Percentiles rank a stretch among this genome's conserved stretches.
phyloP scores from a whole-genome alignment of 2,888 invertebrate species.

The Pseudococcus viburni region DNA sequence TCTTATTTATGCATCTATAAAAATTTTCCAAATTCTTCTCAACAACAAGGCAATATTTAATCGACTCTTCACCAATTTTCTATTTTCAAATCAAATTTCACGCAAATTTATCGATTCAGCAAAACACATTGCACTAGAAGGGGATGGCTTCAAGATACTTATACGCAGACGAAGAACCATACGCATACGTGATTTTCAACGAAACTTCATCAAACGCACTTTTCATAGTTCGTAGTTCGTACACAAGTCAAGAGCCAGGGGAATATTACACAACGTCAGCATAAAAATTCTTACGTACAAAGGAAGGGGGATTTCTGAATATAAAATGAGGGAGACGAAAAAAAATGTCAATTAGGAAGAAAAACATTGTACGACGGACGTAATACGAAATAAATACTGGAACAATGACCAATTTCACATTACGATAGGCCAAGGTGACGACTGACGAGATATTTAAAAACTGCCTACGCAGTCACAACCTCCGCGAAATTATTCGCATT shows the following conservation, averaged over 20 bases:
- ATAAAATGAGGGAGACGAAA: not conserved
- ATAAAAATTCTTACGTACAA: not conserved
- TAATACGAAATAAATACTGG: not conserved
- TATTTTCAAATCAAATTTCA: no score
- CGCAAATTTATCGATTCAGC: not conserved
- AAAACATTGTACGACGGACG: not conserved
- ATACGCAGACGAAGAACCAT: not conserved
- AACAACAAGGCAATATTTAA: no score
- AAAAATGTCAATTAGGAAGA: no score
- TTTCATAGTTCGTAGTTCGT: no score
- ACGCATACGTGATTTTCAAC: slow-evolving; percentile 23
- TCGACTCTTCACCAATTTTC: no score
- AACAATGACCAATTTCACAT: slow-evolving; percentile 34
- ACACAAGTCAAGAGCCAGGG: no score
- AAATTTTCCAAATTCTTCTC: no score
- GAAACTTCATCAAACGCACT: not conserved
- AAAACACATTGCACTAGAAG: no score
- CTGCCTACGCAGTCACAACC: not conserved
- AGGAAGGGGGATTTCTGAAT: not conserved
- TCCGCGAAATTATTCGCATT: slow-evolving; percentile 32
- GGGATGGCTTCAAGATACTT: not conserved
- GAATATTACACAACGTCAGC: not conserved
- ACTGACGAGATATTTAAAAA: slow-evolving; percentile 14
- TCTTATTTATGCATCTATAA: no score
- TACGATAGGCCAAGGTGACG: slow-evolving; percentile 4